Evolutionary conservation across 2,797 vertebrate species (phyloP), one percentile per base, ranked within the genome.

Genomic region (Scleropages formosus): DNA sequence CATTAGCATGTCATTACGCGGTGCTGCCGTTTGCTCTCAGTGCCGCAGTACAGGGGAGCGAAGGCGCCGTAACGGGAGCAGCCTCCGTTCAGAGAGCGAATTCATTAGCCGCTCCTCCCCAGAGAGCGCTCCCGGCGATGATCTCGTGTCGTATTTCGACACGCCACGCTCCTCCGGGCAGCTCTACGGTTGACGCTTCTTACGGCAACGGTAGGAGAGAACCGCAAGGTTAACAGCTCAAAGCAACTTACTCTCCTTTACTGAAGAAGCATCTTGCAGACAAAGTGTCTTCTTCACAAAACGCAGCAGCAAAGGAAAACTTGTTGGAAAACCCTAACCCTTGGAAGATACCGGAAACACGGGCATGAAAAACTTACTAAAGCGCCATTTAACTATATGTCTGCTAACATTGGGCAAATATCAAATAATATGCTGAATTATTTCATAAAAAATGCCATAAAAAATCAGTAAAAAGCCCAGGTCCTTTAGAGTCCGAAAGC

Each of bases 1-100:
- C 74, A 61, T 75, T 27, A 76, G 67, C 66, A 51, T 76, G 24
- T 76, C 67, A 16, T 76, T 71, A 76, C 20, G 56, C 47, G 8
- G 67, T 12, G 22, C 16, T 58, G 44, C 8, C 20, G 15, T 49
- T 75, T 65, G 15, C 22, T 4, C 53, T n/a, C 62, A 59, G 18
- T 8, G 58, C 6, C n/a, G 26, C 59, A 18, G 12, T 66, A 75
- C 39, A 53, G 39, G 39, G 56, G 73, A 63, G 31, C 12, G 15
- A 10, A 65, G n/a, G n/a, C 27, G 56, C 20, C 18, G 53, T 58
- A 75, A 66, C 60, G 49, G 15, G 73, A 66, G 27, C 26, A 61
- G n/a, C 47, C 26, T 74, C 65, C 47, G 31, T 74, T 74, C 65
- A 24, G 47, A 70, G 49, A 24, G 56, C 26, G 70, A 44, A 60